Percentiles rank a stretch among this genome's conserved stretches.
Evolutionary conservation across 1,140 invertebrate genomes (phyloP).

Genomic region (Drosophila simulans): DNA sequence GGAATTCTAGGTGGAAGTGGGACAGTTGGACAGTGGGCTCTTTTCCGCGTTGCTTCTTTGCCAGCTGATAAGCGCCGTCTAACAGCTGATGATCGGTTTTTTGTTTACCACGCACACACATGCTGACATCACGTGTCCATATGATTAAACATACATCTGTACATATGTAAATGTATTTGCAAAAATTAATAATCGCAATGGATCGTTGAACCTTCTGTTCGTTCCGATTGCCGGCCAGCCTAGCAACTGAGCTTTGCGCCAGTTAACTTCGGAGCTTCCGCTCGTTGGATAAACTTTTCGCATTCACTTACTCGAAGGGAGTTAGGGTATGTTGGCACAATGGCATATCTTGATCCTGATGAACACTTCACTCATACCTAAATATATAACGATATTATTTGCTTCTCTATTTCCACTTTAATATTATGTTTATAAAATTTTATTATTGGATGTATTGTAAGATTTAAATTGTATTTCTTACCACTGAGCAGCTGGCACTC

Average conservation of each 20-base stretch:
- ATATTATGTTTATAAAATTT: too few species aligned
- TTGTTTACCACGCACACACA: conserved; percentile 58
- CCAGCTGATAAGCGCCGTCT: conserved; percentile 46
- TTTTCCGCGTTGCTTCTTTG: conserved; percentile 4
- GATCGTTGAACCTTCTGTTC: conserved; percentile 34
- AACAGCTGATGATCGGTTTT: conserved; percentile 69
- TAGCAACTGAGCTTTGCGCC: conserved; percentile 33
- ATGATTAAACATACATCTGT: too few species aligned
- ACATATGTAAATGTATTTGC: neutral
- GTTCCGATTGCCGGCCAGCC: conserved; percentile 24
- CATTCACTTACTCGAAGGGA: conserved; percentile 1
- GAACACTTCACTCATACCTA: neutral
- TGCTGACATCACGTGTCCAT: conserved; percentile 16
- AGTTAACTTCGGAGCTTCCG: conserved; percentile 38
- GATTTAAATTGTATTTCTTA: too few species aligned
- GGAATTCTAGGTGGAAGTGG: conserved; percentile 1
- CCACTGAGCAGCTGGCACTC: neutral
- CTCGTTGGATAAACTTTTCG: conserved; percentile 51
- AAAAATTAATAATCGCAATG: conserved; percentile 19
- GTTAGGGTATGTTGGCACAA: neutral
- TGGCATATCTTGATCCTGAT: neutral
- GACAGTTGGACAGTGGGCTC: conserved; percentile 24
- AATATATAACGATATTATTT: neutral
- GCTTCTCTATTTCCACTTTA: neutral
- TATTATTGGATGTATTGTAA: too few species aligned